Conservation (phyloP, 2,888 invertebrate species). For the Toxonevra muliebris region DNA sequence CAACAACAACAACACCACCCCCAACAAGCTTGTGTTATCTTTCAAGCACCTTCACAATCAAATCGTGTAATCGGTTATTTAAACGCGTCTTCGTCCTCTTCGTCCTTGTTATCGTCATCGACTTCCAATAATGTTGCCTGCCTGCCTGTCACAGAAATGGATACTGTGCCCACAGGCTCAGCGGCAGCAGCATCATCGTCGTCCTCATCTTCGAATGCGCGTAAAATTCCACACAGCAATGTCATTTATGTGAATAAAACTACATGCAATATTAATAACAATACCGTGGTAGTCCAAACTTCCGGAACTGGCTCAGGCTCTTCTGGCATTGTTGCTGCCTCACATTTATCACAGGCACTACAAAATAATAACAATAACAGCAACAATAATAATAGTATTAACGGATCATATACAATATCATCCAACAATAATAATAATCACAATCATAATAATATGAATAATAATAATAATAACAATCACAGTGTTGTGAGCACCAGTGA, state of each 20-base stretch:
- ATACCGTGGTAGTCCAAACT: constrained; percentile 33
- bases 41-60: constrained; percentile 26
- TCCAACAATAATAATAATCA: constrained; percentile 14
- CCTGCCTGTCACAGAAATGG: constrained; percentile 60
- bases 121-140: constrained; percentile 29
- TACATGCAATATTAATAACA: constrained; percentile 42
- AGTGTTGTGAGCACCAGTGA: constrained; percentile 39
- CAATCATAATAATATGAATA: constrained; percentile 16
- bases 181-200: background rate
- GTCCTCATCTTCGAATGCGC: constrained; percentile 39
- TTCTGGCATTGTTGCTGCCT: no score
- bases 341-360: constrained; percentile 1
- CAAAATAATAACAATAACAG: constrained; percentile 24
- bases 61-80: background rate
- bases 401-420: constrained; percentile 5
- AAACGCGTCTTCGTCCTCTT: background rate
- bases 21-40: constrained; percentile 20
- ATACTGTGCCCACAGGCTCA: constrained; percentile 57
- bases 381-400: constrained; percentile 22
- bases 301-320: no score
- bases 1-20: constrained; percentile 7
- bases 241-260: constrained; percentile 61
- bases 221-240: constrained; percentile 61
- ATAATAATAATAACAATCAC: constrained; percentile 26
- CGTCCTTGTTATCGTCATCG: constrained; percentile 13